phyloP scores from a whole-genome alignment of 2,113 vertebrate species.

The Ophiodon elongatus region DNA sequence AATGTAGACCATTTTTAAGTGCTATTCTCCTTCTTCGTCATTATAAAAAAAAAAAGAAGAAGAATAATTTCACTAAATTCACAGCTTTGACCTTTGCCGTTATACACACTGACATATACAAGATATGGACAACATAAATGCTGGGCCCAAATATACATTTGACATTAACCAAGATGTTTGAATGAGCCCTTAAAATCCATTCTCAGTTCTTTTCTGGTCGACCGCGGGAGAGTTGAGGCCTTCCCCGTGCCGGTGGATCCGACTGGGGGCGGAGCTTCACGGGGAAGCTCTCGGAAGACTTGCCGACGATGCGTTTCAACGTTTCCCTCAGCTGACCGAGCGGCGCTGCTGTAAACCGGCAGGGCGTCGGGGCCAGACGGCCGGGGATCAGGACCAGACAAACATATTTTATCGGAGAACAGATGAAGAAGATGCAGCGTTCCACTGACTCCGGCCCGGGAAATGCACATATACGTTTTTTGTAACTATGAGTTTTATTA shows the following conservation, averaged over 20 bases:
- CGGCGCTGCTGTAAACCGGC: neutral
- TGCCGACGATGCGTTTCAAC: neutral
- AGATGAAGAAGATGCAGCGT: neutral
- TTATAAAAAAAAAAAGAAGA: neutral
- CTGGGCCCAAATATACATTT: neutral
- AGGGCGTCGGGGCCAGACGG: neutral
- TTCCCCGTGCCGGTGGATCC: neutral
- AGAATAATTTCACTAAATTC: neutral
- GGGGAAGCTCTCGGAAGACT: slow-evolving; percentile 9
- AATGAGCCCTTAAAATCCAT: too few species aligned
- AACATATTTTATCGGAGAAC: slow-evolving; percentile 12
- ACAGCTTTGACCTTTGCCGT: neutral
- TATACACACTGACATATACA: neutral
- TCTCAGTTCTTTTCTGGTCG: neutral
- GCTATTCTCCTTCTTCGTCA: neutral
- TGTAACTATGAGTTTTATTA: neutral
- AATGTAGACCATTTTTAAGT: neutral
- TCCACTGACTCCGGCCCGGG: neutral
- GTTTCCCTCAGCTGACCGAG: neutral
- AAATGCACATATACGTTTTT: neutral
- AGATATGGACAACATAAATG: neutral
- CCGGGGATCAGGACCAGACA: slow-evolving; percentile 5
- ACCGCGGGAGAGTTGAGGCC: neutral
- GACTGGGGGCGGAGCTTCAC: neutral
- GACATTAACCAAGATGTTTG: neutral